A percentile compares a stretch with the other conserved stretches of the same genome.
Evolutionary conservation across 2,113 vertebrate genomes (phyloP).

Genomic region (Sakesphorus luctuosus): DNA sequence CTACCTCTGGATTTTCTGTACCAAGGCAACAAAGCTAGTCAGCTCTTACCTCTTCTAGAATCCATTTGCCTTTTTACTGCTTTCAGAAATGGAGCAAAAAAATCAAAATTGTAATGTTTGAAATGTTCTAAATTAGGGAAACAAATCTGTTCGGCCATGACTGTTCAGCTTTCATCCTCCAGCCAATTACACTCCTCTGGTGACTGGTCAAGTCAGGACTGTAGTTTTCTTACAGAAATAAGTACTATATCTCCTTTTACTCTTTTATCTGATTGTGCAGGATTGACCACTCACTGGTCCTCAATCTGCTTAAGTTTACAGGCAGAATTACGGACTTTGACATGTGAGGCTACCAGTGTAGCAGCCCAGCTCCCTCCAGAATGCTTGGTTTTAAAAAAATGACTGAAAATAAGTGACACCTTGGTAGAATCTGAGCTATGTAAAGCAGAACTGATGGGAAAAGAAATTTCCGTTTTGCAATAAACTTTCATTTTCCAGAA

Average conservation of each 20-base stretch:
- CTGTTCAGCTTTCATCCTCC: neutral
- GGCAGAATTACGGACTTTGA: neutral
- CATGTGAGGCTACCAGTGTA: neutral
- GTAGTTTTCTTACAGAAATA: neutral
- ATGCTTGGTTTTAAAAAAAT: neutral
- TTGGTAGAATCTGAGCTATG: neutral
- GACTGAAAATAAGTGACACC: neutral
- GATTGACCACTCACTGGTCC: neutral
- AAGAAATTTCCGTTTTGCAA: neutral
- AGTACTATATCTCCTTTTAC: neutral
- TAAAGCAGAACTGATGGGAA: neutral
- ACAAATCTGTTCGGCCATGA: neutral
- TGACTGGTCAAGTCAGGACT: neutral
- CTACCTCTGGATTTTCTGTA: neutral
- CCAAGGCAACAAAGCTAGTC: neutral
- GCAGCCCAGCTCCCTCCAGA: neutral
- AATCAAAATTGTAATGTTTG: neutral
- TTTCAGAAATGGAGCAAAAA: neutral
- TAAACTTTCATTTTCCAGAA: neutral
- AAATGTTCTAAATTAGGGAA: neutral
- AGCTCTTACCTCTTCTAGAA: neutral
- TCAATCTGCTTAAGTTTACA: neutral
- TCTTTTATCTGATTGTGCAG: neutral
- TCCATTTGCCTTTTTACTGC: neutral
- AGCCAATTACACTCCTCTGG: neutral